Base-by-base conservation (phyloP, 2,888 invertebrate genomes). In the Cryptosula pallasiana region DNA sequence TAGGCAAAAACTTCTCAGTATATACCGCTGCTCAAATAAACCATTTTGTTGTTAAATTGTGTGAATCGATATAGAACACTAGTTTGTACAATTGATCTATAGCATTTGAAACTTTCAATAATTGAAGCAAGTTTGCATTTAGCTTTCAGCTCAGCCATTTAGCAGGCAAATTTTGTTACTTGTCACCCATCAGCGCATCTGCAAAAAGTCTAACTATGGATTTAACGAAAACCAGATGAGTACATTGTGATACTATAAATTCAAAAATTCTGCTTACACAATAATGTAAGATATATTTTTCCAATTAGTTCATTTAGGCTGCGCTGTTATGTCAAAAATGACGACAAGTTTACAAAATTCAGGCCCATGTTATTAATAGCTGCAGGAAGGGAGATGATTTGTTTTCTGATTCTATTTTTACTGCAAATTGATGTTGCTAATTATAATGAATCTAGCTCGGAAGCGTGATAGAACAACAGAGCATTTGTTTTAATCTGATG, bases 381-480 rank as follows among this genome's bases (percentile, higher is more conserved):
- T 13, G n/a, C 57, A 57, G 57, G 57, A 57, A 57, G 25, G 25
- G 5, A 23, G 5, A 57, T 57, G 23, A 57, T 57, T 45, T 57
- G 57, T 57, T 9, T 5, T 57, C 57, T 23, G n/a, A 25, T 13
- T 23, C 57, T 57, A 57, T 57, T 57, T 57, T 57, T 57, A 57
- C 57, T 25, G 5, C 5, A 57, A 23, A 13, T 57, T 57, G 25
- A 57, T 57, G 57, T 9, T 57, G 57, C 25, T 57, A 57, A 57
- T 57, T 57, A 57, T 57, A 57, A 57, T 57, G 57, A 57, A 57
- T 57, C 57, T 13, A 57, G 9, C 16, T 57, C 16, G 57, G 57
- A 57, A 57, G 23, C 23, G n/a, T 57, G 25, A 5, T 57, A 45
- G 57, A 57, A 57, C 57, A 57, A 57, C 57, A 57, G 57, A 5